Conservation (phyloP, 2,113 vertebrate species). For the Falcunculus frontatus region DNA sequence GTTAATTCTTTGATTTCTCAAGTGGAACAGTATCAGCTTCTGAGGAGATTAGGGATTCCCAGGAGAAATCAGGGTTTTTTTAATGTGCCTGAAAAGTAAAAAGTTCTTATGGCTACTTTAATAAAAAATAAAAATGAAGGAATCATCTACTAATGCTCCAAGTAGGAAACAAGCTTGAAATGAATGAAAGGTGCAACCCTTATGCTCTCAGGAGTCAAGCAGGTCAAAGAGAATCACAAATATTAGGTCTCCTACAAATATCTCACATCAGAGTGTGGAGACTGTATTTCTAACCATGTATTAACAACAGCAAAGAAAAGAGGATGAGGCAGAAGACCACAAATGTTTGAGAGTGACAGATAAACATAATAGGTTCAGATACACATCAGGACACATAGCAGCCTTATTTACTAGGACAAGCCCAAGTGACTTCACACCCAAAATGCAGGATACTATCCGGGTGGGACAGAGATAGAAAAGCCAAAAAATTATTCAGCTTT, state of each 20-base stretch:
- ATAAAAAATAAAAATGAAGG: background rate
- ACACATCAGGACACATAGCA: background rate
- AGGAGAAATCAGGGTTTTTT: background rate
- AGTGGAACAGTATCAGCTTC: background rate
- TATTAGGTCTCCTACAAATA: background rate
- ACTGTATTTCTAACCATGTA: background rate
- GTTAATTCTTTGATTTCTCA: background rate
- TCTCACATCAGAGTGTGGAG: background rate
- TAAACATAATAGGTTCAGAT: background rate
- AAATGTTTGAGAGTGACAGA: background rate
- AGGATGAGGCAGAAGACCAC: background rate
- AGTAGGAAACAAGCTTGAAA: background rate
- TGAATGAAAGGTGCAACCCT: background rate
- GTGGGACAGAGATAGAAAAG: background rate
- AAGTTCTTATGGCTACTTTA: background rate
- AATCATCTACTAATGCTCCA: background rate
- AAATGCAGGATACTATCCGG: background rate
- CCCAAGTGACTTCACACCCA: background rate
- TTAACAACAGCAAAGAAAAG: background rate
- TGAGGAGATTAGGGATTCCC: background rate
- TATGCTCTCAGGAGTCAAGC: background rate
- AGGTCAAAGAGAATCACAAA: background rate
- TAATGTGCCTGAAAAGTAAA: background rate
- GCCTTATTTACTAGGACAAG: background rate
- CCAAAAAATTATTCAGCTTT: conserved; percentile 17